Evolutionary conservation across 2,888 invertebrate species (phyloP).

Genomic region (Meiosimyza platycephala): DNA sequence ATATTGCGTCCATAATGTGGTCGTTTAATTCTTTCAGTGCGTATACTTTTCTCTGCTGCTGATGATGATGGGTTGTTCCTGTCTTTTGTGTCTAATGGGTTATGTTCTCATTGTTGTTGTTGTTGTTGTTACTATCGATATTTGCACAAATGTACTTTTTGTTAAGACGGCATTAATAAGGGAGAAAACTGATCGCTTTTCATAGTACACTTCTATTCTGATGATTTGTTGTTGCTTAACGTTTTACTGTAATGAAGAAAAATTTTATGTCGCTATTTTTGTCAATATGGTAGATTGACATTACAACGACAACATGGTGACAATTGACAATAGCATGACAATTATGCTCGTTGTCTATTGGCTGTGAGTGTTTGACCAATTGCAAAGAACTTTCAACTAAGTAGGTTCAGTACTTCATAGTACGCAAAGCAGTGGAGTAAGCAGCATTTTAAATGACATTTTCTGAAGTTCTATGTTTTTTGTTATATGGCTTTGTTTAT

Average conservation of each 20-base stretch:
- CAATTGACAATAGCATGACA: slow-evolving; percentile 24
- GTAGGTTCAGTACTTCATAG: not conserved
- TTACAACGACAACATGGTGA: slow-evolving; percentile 26
- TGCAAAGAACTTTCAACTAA: not conserved
- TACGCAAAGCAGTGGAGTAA: not conserved
- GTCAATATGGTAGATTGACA: slow-evolving; percentile 26
- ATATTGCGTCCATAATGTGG: slow-evolving; percentile 4
- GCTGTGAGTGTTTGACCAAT: slow-evolving; percentile 9
- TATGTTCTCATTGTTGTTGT: not conserved
- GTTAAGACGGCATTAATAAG: not conserved
- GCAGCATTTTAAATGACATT: too few species aligned
- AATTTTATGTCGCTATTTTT: not conserved
- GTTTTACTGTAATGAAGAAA: too few species aligned
- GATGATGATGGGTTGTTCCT: slow-evolving; percentile 17
- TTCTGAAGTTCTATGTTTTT: not conserved
- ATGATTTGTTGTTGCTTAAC: too few species aligned
- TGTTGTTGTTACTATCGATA: not conserved
- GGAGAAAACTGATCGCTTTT: slow-evolving; percentile 9
- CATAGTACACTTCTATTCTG: not conserved
- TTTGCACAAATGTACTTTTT: slow-evolving; percentile 16
- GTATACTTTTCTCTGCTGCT: not conserved
- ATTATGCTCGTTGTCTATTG: not conserved
- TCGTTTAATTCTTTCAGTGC: slow-evolving; percentile 1
- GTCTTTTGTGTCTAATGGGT: slow-evolving; percentile 15
- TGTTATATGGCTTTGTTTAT: not conserved